Evolutionary conservation across 2,888 invertebrate genomes (phyloP), one percentile per base, ranked within the genome.

Genomic region (Heliconius hortense): DNA sequence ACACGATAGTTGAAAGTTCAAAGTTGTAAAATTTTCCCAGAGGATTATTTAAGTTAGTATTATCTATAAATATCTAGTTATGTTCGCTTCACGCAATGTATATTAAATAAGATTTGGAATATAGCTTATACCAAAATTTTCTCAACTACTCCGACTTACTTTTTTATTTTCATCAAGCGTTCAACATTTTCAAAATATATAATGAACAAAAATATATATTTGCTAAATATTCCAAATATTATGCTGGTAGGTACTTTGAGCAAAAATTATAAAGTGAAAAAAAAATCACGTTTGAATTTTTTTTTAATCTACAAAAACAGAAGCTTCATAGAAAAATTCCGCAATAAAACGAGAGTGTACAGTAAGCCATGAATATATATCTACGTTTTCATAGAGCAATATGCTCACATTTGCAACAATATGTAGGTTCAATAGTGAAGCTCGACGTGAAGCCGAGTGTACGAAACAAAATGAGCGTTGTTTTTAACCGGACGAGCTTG

Each of bases 401-500:
- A 31, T 68, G 53, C 5, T 28, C 28, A 68, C n/a, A 2, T 68
- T 68, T 28, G 21, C 13, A 62, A 31, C 62, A 62, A 26, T 31
- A 43, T 31, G 48, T 48, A 48, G 43, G 26, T 67, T 53, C 66
- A 56, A 56, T 59, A 26, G 31, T 18, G 5, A 35, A 60, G n/a
- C 69, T 69, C 18, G 39, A 69, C 5, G 24, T 53, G 69, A 64
- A 39, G 31, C 53, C 18, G 39, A 66, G 60, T 73, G 74, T 73
- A 74, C 66, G 21, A 69, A 72, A 73, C 60, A 75, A 75, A 76
- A 76, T 75, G 60, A 73, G 35, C 69, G 43, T 68, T 73, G 72
- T 78, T 78, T 76, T 73, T 71, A 73, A 62, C 70, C 21, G 74
- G 35, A 75, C 70, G 62, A 71, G 66, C 67, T 63, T 60, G 64